Conservation (phyloP, 1,140 invertebrate genomes). For the Caenorhabditis elegans region WBcel235 BX284606.5:4812001-4812500, state of each 20-base stretch:
- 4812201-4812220: constrained; percentile 14
- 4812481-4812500: no score
- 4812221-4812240: neutral
- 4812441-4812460: neutral
- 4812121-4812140: constrained; percentile 35
- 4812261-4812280: no score
- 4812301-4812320: neutral
- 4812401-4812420: neutral
- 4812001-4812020: constrained; percentile 35
- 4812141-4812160: constrained; percentile 8
- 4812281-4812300: neutral
- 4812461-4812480: no score
- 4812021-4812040: constrained; percentile 38
- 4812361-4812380: neutral
- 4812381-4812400: constrained; percentile 25
- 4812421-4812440: neutral
- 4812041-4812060: constrained; percentile 36
- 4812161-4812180: neutral
- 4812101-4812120: constrained; percentile 43
- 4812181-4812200: neutral
- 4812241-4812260: neutral
- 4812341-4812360: constrained; percentile 24
- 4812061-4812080: constrained; percentile 22
- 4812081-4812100: constrained; percentile 8
- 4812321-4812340: neutral